Base-by-base conservation (phyloP, 2,113 vertebrate genomes). In the Brachypodius melanocephalos region DNA sequence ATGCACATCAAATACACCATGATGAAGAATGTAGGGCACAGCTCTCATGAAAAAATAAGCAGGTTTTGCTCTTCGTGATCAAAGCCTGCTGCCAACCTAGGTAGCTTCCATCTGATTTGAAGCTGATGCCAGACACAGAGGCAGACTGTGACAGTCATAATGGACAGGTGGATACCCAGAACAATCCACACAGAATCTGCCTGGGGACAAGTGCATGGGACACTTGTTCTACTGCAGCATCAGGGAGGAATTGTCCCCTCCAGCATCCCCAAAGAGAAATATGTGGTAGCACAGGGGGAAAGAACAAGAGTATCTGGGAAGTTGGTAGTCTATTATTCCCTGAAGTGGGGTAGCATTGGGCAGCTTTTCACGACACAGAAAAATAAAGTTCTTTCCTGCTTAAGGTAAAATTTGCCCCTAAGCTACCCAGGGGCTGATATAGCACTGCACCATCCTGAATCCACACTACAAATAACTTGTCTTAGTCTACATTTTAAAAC, bases 341-440 rank as follows among this genome's bases (percentile, higher is more conserved):
- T 74, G 31, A 93, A 86, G 51, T 66, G 40, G 6, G 28, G 59
- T 46, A 55, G 45, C 49, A 62, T 69, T 77, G 75, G 59, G 59
- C 43, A 77, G 46, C 24, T 85, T 91, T 67, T 67, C n/a, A n/a
- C 2, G 3, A 54, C 4, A 14, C 26, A 76, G 32, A 55, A 48
- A 73, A 88, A 88, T 29, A 19, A 85, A 85, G 7, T 58, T 76
- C 20, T 88, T 88, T 65, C 45, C 24, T 89, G 21, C 75, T 80
- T 88, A 58, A 92, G 55, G 55, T 88, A 43, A 88, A 90, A 85
- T 72, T 84, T 81, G 17, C 58, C 92, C 80, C n/a, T 86, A 72
- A 85, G 82, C 55, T 86, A 43, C 49, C 78, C 66, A 54, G 38
- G 25, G 88, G 67, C 62, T 89, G 45, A 66, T 68, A 69, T 0